These are phyloP conservation scores for Aythya baeri DNA, from an alignment of 2,113 vertebrate species.

Conservation along the genomic window DNA sequence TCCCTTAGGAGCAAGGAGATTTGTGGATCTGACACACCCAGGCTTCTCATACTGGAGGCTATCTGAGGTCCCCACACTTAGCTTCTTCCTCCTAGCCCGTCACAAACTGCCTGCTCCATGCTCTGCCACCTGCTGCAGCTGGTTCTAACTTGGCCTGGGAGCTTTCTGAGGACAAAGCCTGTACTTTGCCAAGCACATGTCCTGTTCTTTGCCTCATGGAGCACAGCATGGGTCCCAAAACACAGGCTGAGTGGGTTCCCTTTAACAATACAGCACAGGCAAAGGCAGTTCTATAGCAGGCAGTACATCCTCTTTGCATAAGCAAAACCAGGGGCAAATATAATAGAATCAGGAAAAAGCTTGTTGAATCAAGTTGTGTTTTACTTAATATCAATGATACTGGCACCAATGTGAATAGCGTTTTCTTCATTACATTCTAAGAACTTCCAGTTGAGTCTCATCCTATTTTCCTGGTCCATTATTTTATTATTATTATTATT, in stretches of 20 bases:
- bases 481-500: background rate
- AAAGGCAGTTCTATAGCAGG: background rate
- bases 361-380: background rate
- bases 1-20: background rate
- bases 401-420: background rate
- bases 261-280: background rate
- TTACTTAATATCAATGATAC: slow-evolving; percentile 9
- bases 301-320: background rate
- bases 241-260: background rate
- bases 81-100: background rate
- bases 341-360: background rate
- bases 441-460: slow-evolving; percentile 21
- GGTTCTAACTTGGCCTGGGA: background rate
- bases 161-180: background rate
- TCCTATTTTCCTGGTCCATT: background rate
- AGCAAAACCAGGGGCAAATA: slow-evolving; percentile 11
- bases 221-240: background rate
- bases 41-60: background rate
- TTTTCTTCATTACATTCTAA: slow-evolving; percentile 41
- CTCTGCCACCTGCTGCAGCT: background rate
- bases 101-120: background rate
- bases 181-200: background rate
- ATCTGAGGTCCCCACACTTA: background rate
- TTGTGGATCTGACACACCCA: background rate
- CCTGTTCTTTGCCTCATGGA: background rate